Percentiles rank a stretch among this genome's conserved stretches.
These are phyloP conservation scores for Drosophila paranaensis DNA, from an alignment of 2,888 invertebrate species.

Conservation along the genomic window DNA sequence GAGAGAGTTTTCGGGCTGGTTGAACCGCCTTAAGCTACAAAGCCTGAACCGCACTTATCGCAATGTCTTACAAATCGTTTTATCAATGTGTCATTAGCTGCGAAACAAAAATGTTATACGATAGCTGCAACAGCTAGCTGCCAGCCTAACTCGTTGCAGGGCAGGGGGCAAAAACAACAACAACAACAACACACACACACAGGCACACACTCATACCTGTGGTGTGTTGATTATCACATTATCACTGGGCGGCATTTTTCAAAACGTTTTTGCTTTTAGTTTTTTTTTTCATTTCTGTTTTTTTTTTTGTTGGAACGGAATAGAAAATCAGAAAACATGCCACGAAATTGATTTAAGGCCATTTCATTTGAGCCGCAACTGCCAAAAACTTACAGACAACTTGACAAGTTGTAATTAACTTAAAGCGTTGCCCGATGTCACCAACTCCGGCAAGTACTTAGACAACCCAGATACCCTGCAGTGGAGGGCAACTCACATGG, in stretches of 20 bases:
- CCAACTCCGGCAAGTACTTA: conserved; percentile 12
- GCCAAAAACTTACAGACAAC: conserved; percentile 60
- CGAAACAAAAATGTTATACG: conserved; percentile 70
- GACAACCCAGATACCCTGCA: conserved; percentile 14
- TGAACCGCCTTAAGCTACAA: conserved; percentile 70
- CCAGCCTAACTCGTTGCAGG: conserved; percentile 16
- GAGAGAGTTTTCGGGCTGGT: conserved; percentile 20
- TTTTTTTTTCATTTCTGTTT: not conserved
- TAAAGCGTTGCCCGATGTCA: conserved; percentile 71
- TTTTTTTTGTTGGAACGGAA: conserved; percentile 4
- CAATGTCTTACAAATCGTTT: conserved; percentile 81
- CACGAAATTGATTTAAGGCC: conserved; percentile 70
- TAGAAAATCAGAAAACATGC: conserved; percentile 54
- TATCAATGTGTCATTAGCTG: conserved; percentile 79
- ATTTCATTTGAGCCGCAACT: conserved; percentile 62
- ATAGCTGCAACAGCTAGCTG: conserved; percentile 51
- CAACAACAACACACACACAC: conserved; percentile 4
- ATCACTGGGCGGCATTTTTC: conserved; percentile 62
- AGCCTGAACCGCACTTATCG: conserved; percentile 77
- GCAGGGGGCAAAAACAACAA: conserved; percentile 6
- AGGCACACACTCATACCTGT: conserved; percentile 5
- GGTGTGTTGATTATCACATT: conserved; percentile 68
- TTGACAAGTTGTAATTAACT: conserved; percentile 81
- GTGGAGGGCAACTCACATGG: no score
- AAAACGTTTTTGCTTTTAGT: conserved; percentile 38